These are phyloP conservation scores for Eupithecia tripunctaria DNA, from an alignment of 2,888 invertebrate species.

Conservation along the genomic window DNA sequence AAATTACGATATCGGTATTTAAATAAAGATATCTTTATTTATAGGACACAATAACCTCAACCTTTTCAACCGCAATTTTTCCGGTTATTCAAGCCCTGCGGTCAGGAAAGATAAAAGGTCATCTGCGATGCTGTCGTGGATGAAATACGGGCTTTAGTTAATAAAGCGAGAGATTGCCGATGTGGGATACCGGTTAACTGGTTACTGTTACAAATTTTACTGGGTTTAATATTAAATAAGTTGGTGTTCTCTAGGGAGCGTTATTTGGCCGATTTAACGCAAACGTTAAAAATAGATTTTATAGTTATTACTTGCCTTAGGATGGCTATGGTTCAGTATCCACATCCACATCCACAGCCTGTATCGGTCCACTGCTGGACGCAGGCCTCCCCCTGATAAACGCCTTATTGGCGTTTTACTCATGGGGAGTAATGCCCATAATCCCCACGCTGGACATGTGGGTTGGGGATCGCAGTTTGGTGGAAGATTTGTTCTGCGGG, in stretches of 20 bases:
- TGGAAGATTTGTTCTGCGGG: too few relatives aligned
- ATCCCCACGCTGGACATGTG: too few relatives aligned
- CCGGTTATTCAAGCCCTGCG: background rate
- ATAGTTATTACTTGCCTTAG: too few relatives aligned
- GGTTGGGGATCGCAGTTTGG: too few relatives aligned
- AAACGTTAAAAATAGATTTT: too few relatives aligned
- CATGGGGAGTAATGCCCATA: too few relatives aligned
- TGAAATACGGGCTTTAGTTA: background rate
- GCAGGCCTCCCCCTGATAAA: too few relatives aligned
- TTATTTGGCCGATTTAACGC: too few relatives aligned
- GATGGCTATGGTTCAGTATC: too few relatives aligned
- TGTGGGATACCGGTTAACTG: background rate
- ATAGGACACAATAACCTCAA: background rate
- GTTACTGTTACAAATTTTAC: background rate
- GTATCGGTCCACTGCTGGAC: too few relatives aligned
- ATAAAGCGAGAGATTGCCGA: slow-evolving; percentile 8
- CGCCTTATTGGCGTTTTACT: too few relatives aligned
- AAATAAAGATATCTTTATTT: background rate
- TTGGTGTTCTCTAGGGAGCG: background rate
- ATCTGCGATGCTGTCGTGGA: slow-evolving; percentile 2
- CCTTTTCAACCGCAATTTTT: background rate
- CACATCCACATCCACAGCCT: too few relatives aligned
- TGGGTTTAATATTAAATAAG: background rate
- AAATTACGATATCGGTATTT: background rate
- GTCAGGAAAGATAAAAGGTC: slow-evolving; percentile 2